These are phyloP conservation scores for Furcifer pardalis DNA, from an alignment of 2,797 vertebrate species.

Conservation along the genomic window DNA sequence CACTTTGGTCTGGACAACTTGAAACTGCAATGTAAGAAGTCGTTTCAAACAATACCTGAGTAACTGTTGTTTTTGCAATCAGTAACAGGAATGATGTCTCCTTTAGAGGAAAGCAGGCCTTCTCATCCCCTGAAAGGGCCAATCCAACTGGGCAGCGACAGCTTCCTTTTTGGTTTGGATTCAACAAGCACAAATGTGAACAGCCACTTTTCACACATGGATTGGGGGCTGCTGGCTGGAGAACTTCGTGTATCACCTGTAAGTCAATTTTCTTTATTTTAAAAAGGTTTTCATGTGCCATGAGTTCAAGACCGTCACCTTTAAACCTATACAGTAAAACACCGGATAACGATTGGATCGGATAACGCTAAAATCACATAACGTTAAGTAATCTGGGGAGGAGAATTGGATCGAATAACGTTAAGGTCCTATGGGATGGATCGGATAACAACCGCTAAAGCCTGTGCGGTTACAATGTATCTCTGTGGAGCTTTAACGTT, in stretches of 20 bases:
- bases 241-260: constrained; percentile 85
- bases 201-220: constrained; percentile 78
- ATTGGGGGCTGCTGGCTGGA: constrained; percentile 75
- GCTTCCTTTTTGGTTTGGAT: constrained; percentile 68
- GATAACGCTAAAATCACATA: too few relatives aligned
- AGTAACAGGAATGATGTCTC: constrained; percentile 85
- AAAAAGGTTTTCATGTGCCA: too few relatives aligned
- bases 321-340: too few relatives aligned
- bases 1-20: background rate
- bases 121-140: constrained; percentile 76
- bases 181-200: constrained; percentile 88
- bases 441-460: too few relatives aligned
- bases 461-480: too few relatives aligned
- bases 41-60: constrained; percentile 78
- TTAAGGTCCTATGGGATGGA: too few relatives aligned
- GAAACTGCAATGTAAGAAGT: background rate
- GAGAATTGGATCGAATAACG: too few relatives aligned
- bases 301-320: background rate
- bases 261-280: constrained; percentile 5
- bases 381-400: too few relatives aligned
- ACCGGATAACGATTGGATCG: too few relatives aligned
- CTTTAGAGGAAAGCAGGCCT: constrained; percentile 74
- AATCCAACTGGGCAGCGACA: constrained; percentile 83
- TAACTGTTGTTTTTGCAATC: constrained; percentile 70
- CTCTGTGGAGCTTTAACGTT: too few relatives aligned